phyloP scores from a whole-genome alignment of 2,888 invertebrate genomes.

The Papilio demoleus region DNA sequence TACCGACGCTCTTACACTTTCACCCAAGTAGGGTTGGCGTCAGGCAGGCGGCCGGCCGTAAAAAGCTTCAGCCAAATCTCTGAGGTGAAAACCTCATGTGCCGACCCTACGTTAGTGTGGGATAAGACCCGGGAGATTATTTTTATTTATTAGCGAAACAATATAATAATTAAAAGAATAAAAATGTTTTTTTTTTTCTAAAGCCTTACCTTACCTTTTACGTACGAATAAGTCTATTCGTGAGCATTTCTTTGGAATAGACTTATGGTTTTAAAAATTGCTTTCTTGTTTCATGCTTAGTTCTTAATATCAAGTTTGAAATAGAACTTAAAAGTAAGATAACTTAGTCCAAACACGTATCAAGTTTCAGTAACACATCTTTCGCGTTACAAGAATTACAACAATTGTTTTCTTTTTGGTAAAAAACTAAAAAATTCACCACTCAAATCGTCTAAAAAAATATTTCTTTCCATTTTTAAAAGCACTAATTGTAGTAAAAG shows the following conservation, averaged over 20 bases:
- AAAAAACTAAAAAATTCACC: neutral
- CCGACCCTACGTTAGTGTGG: too few species aligned
- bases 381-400: neutral
- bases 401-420: neutral
- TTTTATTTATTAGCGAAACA: too few species aligned
- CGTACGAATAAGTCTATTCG: neutral
- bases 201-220: too few species aligned
- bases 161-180: too few species aligned
- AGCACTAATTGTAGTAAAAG: neutral
- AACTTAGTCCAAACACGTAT: neutral
- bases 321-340: conserved; percentile 11
- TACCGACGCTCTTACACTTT: too few species aligned
- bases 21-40: too few species aligned
- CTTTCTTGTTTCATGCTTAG: neutral
- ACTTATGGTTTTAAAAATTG: neutral
- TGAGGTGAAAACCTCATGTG: too few species aligned
- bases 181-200: too few species aligned
- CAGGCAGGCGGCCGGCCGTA: too few species aligned
- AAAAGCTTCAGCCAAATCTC: too few species aligned
- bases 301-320: conserved; percentile 6
- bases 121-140: too few species aligned
- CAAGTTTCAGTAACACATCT: conserved; percentile 15
- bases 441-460: neutral
- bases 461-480: neutral
- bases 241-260: neutral